These are phyloP conservation scores for Drosophila koepferae DNA, from an alignment of 2,888 invertebrate genomes.

Conservation along the genomic window DNA sequence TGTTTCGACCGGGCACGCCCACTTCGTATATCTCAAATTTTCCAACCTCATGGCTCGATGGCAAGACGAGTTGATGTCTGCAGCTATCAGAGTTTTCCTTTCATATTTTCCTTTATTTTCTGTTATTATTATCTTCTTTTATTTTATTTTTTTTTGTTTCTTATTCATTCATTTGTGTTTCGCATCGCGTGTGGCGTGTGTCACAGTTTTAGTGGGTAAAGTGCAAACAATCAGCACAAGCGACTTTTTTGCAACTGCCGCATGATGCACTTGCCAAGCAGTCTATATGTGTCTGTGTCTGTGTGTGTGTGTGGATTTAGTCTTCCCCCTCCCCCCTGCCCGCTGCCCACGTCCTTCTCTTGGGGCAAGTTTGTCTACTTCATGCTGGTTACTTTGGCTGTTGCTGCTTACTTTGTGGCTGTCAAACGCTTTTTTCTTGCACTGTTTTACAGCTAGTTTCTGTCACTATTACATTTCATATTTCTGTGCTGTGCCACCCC, in stretches of 20 bases:
- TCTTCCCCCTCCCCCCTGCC: background rate
- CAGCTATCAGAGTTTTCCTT: constrained; percentile 22
- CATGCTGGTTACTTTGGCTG: constrained; percentile 33
- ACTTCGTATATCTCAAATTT: constrained; percentile 25
- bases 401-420: constrained; percentile 43
- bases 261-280: constrained; percentile 42
- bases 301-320: background rate
- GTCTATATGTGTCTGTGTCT: too few relatives aligned
- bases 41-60: constrained; percentile 4
- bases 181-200: constrained; percentile 49
- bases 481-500: constrained; percentile 46
- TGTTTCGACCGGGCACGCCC: constrained; percentile 15
- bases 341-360: background rate
- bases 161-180: constrained; percentile 12
- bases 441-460: constrained; percentile 64
- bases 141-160: background rate
- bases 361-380: constrained; percentile 38
- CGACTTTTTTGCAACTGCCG: constrained; percentile 68
- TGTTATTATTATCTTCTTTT: background rate
- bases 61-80: constrained; percentile 28
- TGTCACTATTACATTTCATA: constrained; percentile 77
- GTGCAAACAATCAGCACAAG: constrained; percentile 78
- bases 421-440: constrained; percentile 53
- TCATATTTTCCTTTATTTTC: background rate
- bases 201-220: constrained; percentile 72